Evolutionary conservation across 2,888 invertebrate species (phyloP), one percentile per base, ranked within the genome.

Genomic region (Thereva unica): DNA sequence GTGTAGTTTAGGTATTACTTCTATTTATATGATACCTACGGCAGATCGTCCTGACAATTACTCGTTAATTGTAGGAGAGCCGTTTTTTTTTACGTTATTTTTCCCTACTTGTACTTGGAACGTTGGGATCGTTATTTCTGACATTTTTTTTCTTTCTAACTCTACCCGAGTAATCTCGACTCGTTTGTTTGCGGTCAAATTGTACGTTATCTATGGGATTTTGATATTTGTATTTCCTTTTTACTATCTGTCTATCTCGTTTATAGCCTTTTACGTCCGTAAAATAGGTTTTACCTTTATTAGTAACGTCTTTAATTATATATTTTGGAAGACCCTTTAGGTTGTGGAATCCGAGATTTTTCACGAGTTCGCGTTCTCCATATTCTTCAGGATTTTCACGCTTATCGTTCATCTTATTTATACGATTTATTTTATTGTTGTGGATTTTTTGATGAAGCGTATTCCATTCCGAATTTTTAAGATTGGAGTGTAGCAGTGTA

Each of bases 321-420:
- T 68, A 68, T 68, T 49, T 59, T 1, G 68, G 68, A 66, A 55
- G 38, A 9, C 53, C 67, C 67, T 70, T 69, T 37, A 67, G 34
- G 54, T 70, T 70, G 12, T 68, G 63, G 64, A 70, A 70, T n/a
- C 68, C 68, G 38, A 71, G 45, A 55, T 71, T 70, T 57, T 71
- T 70, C 1, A 69, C 65, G 38, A 70, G 37, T 57, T 71, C 67
- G 12, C 67, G 40, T 7, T 64, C 45, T 49, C 12, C 49, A 49
- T 49, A 49, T 8, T 49, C 49, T 12, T 49, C 49, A 9, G 49
- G 49, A 12, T 10, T 49, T 49, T 23, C 49, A 34, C 49, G 49
- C 8, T 49, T 49, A 49, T 1, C 8, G 34, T 49, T 49, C 12
- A 49, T 49, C 49, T 49, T 5, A 47, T n/a, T 47, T 23, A 23